Evolutionary conservation across 2,113 vertebrate species (phyloP).

Genomic region (Bambusicola thoracicus): DNA sequence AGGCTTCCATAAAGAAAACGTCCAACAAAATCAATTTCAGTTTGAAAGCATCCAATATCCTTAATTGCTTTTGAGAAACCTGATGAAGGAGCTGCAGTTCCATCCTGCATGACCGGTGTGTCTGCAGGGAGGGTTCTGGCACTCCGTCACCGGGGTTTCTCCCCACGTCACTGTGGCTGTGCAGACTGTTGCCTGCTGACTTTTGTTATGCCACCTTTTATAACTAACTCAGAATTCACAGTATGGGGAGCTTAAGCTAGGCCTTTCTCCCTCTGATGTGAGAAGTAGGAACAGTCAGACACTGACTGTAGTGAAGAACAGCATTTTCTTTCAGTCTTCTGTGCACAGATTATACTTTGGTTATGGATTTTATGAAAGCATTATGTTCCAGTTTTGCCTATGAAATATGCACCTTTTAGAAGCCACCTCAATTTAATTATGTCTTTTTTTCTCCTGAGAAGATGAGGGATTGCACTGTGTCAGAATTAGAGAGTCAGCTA

Average conservation of each 20-base stretch:
- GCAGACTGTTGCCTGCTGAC: neutral
- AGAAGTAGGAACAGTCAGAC: neutral
- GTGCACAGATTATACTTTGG: neutral
- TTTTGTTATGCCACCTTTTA: slow-evolving; percentile 12
- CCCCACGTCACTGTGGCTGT: fast-evolving
- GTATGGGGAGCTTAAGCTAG: neutral
- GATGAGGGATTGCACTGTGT: neutral
- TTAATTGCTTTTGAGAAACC: neutral
- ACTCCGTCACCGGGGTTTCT: neutral
- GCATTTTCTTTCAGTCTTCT: neutral
- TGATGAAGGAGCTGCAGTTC: neutral
- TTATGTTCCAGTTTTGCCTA: slow-evolving; percentile 29
- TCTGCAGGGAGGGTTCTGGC: neutral
- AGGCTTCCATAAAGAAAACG: neutral
- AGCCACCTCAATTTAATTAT: slow-evolving; percentile 14
- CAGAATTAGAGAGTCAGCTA: neutral
- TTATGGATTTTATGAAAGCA: neutral
- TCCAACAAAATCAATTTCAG: neutral
- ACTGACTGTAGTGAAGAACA: neutral
- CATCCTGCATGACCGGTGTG: neutral
- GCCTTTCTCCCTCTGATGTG: neutral
- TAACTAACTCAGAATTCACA: slow-evolving; percentile 36
- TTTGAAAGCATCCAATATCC: neutral
- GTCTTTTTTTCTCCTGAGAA: slow-evolving; percentile 23
- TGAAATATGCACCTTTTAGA: slow-evolving; percentile 14